Evolutionary conservation across 2,888 invertebrate species (phyloP).

Genomic region (Cephus pygmeus): DNA sequence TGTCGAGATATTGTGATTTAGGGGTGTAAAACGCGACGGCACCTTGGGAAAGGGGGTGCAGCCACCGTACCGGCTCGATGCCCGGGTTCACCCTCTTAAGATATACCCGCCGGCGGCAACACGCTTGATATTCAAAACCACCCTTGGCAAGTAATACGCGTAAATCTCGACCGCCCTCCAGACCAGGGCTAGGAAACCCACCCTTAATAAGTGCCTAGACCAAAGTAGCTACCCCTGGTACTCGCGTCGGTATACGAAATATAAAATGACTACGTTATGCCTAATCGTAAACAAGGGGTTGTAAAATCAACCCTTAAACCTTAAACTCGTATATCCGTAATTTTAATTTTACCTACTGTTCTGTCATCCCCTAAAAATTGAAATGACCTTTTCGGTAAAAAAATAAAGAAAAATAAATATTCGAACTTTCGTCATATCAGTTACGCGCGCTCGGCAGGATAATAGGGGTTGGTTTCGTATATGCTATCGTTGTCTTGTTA

Average conservation of each 20-base stretch:
- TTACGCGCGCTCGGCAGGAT: not conserved
- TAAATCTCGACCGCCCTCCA: constrained; percentile 35
- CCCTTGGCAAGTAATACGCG: constrained; percentile 36
- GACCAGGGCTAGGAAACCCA: not conserved
- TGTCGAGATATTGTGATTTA: constrained; percentile 38
- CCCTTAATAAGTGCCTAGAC: not conserved
- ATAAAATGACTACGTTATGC: not conserved
- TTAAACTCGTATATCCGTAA: no score
- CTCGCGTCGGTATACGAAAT: not conserved
- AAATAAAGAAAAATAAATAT: not conserved
- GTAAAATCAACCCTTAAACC: not conserved
- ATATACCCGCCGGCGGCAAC: constrained; percentile 12
- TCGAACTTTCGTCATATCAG: not conserved
- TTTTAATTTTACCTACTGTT: not conserved
- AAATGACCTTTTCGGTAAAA: not conserved
- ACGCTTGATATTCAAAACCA: constrained; percentile 42
- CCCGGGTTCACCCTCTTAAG: constrained; percentile 4
- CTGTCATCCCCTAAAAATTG: not conserved
- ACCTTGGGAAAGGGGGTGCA: not conserved
- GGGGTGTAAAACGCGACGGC: constrained; percentile 23
- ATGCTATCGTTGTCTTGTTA: constrained; percentile 23
- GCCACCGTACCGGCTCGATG: not conserved
- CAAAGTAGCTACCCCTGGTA: not conserved
- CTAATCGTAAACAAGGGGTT: not conserved
- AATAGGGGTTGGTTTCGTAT: not conserved